Evolutionary conservation across 2,113 vertebrate species (phyloP).

Genomic region (Collichthys lucidus): DNA sequence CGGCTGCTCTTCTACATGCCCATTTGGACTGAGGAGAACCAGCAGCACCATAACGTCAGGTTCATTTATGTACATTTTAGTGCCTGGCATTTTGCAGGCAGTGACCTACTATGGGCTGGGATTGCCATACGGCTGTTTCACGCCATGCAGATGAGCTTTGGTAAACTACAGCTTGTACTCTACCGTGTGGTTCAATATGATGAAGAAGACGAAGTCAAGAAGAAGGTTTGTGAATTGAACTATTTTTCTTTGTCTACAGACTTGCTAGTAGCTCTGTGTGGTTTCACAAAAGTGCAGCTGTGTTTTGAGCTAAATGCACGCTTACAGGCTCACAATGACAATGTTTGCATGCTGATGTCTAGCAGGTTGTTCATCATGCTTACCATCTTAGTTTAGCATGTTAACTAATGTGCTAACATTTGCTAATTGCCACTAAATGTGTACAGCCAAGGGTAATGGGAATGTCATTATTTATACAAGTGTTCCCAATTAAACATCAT

Average conservation of each 20-base stretch:
- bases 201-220: constrained; percentile 61
- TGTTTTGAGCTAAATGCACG: neutral
- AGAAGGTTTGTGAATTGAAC: constrained; percentile 61
- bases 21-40: constrained; percentile 84
- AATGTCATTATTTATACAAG: no score
- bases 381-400: neutral
- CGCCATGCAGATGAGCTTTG: constrained; percentile 86
- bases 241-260: neutral
- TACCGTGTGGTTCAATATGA: constrained; percentile 83
- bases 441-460: no score
- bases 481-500: neutral
- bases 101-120: constrained; percentile 94
- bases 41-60: constrained; percentile 80
- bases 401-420: no score
- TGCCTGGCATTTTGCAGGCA: constrained; percentile 95
- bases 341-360: neutral
- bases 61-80: constrained; percentile 93
- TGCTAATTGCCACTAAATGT: no score
- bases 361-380: neutral
- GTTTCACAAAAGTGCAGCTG: neutral
- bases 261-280: neutral
- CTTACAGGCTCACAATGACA: neutral
- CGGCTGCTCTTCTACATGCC: constrained; percentile 88
- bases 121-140: constrained; percentile 90
- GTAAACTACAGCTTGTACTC: constrained; percentile 87